These are phyloP conservation scores for Eristalis arbustorum DNA, from an alignment of 2,888 invertebrate species.

Conservation along the genomic window DNA sequence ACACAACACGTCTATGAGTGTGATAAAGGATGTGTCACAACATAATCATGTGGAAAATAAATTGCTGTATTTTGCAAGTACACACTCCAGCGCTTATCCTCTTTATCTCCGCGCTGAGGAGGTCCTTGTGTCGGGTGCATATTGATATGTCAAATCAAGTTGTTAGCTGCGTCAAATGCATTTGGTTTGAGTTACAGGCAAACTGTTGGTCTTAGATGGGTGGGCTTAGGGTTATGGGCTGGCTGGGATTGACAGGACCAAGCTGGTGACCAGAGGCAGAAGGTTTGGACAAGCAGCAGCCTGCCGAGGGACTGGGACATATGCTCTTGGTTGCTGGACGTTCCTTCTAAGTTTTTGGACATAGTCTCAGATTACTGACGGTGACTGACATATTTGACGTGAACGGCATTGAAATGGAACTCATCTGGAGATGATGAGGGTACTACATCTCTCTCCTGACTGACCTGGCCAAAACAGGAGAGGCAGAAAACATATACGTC, in stretches of 20 bases:
- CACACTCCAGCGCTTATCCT: neutral
- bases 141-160: slow-evolving; percentile 9
- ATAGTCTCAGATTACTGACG: too few relatives aligned
- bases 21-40: slow-evolving; percentile 59
- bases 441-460: too few relatives aligned
- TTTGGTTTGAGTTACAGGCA: neutral
- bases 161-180: neutral
- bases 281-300: neutral
- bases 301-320: too few relatives aligned
- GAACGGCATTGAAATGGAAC: too few relatives aligned
- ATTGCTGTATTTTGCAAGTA: slow-evolving; percentile 54
- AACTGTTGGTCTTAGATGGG: neutral
- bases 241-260: neutral
- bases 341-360: too few relatives aligned
- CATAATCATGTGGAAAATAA: slow-evolving; percentile 65
- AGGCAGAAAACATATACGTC: too few relatives aligned
- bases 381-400: too few relatives aligned
- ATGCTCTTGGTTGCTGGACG: too few relatives aligned
- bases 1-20: slow-evolving; percentile 44
- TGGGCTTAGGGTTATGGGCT: neutral
- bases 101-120: neutral
- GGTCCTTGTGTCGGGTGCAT: neutral
- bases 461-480: too few relatives aligned
- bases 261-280: neutral
- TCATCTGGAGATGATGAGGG: too few relatives aligned